Percentiles rank a stretch among this genome's conserved stretches.
Conservation (phyloP, 2,113 vertebrate species). For the Leptobrachium ailaonicum region DNA sequence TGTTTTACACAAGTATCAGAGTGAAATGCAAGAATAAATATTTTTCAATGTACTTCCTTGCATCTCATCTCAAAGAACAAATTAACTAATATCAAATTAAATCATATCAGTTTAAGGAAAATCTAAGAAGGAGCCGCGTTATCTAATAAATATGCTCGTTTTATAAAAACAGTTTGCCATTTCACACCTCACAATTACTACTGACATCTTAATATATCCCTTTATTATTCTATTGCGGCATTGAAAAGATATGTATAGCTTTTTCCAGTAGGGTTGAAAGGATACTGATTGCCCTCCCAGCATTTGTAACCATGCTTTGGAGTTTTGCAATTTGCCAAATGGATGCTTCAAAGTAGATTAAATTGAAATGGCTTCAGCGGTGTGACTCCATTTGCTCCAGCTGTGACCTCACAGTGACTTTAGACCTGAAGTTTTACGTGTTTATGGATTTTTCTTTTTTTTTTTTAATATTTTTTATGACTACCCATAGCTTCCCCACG, state of each 20-base stretch:
- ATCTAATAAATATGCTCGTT: background rate
- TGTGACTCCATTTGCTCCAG: conserved; percentile 14
- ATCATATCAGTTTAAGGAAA: background rate
- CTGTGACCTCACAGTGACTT: conserved; percentile 20
- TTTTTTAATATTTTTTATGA: background rate
- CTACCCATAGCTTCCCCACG: conserved; percentile 1
- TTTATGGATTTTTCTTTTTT: conserved; percentile 8
- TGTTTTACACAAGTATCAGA: too few relatives aligned
- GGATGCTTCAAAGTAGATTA: conserved; percentile 32
- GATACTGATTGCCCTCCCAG: background rate
- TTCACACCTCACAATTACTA: background rate
- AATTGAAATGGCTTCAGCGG: conserved; percentile 14
- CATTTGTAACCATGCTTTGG: background rate
- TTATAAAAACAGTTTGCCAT: background rate
- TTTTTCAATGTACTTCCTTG: too few relatives aligned
- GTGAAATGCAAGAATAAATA: too few relatives aligned
- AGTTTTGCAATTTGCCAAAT: conserved; percentile 28
- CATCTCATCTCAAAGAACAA: too few relatives aligned
- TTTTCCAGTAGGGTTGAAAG: background rate
- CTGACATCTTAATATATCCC: conserved; percentile 1
- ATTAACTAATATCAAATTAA: background rate
- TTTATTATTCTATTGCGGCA: background rate
- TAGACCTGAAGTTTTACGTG: background rate
- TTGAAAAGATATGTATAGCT: background rate
- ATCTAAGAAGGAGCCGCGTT: background rate